These are phyloP conservation scores for Peromyscus californicus DNA, from an alignment of 2,113 vertebrate species.

Conservation along the genomic window DNA sequence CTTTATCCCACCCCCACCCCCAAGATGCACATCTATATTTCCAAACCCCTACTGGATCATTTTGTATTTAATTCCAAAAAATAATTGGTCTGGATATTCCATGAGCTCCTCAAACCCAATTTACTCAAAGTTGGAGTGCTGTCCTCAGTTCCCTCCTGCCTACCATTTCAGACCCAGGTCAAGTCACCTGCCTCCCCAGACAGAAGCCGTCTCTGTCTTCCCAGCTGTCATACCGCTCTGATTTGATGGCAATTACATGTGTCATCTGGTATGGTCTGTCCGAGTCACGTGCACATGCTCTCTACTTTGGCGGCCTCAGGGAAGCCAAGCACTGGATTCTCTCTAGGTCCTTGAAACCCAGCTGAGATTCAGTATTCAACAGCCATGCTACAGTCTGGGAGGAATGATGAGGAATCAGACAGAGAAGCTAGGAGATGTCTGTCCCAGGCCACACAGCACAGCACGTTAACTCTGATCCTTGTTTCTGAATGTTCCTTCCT, in stretches of 20 bases:
- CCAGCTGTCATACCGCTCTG: not conserved
- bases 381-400: not conserved
- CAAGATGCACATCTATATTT: not conserved
- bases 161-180: not conserved
- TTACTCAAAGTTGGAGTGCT: not conserved
- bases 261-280: accelerated
- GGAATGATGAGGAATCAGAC: not conserved
- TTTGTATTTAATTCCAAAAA: not conserved
- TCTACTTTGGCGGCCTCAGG: not conserved
- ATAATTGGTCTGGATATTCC: not conserved
- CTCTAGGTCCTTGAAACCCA: not conserved
- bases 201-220: not conserved
- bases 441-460: not conserved
- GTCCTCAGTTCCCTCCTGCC: not conserved
- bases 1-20: not conserved
- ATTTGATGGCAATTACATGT: not conserved
- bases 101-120: not conserved
- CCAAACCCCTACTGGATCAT: not conserved
- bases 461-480: not conserved
- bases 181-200: not conserved
- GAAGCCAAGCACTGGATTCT: not conserved
- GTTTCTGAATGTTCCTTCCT: not conserved
- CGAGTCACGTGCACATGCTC: accelerated
- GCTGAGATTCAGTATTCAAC: not conserved
- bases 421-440: not conserved